A percentile compares a stretch with the other conserved stretches of the same genome.
These are phyloP conservation scores for Oreocharis arfaki DNA, from an alignment of 2,113 vertebrate genomes.

Conservation along the genomic window DNA sequence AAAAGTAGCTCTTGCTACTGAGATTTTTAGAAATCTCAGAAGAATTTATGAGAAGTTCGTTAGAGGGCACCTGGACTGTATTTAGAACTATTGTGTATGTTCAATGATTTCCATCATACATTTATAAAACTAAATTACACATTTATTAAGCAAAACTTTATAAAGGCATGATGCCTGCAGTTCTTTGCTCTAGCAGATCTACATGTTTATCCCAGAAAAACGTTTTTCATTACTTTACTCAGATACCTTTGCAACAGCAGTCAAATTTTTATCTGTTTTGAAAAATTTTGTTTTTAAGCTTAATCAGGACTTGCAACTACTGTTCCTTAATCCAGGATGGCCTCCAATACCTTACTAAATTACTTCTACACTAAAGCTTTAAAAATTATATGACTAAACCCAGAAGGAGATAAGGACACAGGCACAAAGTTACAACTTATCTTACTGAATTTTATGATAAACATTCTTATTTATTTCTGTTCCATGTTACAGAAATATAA, in stretches of 20 bases:
- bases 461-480: background rate
- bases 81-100: background rate
- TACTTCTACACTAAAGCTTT: background rate
- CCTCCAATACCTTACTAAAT: background rate
- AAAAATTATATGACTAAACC: background rate
- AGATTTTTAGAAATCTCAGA: background rate
- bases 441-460: background rate
- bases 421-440: background rate
- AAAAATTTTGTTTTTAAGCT: background rate
- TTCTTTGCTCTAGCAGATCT: background rate
- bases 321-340: background rate
- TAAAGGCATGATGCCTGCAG: background rate
- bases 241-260: background rate
- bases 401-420: background rate
- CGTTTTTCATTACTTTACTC: background rate
- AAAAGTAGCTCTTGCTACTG: background rate
- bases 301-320: background rate
- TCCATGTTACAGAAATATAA: background rate
- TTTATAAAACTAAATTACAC: background rate
- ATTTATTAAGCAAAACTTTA: conserved; percentile 2
- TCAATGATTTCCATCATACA: background rate
- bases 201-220: background rate
- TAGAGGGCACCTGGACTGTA: background rate
- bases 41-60: background rate
- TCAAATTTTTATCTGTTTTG: background rate